Percentiles rank a stretch among this genome's conserved stretches.
These are phyloP conservation scores for Brachyptera risi DNA, from an alignment of 2,888 invertebrate species.

Conservation along the genomic window DNA sequence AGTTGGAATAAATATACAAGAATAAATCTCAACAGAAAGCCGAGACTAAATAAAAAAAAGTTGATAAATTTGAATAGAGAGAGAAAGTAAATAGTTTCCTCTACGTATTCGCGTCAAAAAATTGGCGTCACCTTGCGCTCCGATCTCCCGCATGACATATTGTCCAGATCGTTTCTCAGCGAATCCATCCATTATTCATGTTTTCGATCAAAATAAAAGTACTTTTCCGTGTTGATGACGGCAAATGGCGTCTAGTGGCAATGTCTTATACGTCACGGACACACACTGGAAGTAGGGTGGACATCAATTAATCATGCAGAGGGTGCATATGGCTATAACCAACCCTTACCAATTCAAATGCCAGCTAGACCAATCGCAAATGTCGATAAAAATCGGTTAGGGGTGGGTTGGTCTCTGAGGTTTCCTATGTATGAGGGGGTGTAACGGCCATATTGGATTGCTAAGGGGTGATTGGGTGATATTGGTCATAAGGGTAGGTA, in stretches of 20 bases:
- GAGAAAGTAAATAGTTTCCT: too few relatives aligned
- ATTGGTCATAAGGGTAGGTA: slow-evolving; percentile 10
- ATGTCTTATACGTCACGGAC: slow-evolving; percentile 10
- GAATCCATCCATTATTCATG: slow-evolving; percentile 14
- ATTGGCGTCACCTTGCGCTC: too few relatives aligned
- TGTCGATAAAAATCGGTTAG: slow-evolving; percentile 18
- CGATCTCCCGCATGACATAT: slow-evolving; percentile 12
- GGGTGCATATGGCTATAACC: not conserved
- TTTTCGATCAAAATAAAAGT: slow-evolving; percentile 17
- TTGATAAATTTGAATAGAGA: too few relatives aligned
- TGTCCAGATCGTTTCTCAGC: not conserved
- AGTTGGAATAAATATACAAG: too few relatives aligned
- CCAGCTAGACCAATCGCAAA: slow-evolving; percentile 15
- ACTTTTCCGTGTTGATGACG: slow-evolving; percentile 19
- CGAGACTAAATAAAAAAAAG: too few relatives aligned
- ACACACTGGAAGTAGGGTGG: slow-evolving; percentile 10
- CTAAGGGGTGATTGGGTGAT: not conserved
- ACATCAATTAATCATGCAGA: slow-evolving; percentile 16
- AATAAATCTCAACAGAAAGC: too few relatives aligned
- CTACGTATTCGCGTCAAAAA: too few relatives aligned
- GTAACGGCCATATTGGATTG: slow-evolving; percentile 14
- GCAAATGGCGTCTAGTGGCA: slow-evolving; percentile 16
- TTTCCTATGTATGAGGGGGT: slow-evolving; percentile 1
- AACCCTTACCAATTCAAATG: slow-evolving; percentile 9
- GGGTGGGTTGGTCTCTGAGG: not conserved